Conservation (phyloP, 2,888 invertebrate species). For the Luperina testacea region DNA sequence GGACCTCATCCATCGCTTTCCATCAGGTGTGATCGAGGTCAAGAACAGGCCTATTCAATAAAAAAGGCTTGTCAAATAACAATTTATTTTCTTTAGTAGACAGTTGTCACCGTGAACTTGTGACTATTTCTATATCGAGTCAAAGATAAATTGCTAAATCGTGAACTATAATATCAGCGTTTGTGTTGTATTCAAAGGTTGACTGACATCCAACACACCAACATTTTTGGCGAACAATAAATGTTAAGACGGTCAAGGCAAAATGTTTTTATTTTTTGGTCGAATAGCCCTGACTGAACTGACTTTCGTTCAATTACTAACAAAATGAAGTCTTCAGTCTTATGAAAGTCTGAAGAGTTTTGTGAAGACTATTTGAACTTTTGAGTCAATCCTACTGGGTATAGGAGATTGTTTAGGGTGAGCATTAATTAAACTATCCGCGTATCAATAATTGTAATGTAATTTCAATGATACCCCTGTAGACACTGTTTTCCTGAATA, state of each 20-base stretch:
- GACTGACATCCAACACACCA: slow-evolving; percentile 15
- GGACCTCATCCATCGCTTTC: background rate
- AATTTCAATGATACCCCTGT: background rate
- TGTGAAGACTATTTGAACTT: background rate
- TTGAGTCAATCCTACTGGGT: too few relatives aligned
- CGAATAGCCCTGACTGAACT: background rate
- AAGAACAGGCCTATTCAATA: background rate
- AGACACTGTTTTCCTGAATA: background rate
- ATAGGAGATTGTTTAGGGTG: background rate
- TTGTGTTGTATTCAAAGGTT: slow-evolving; percentile 38
- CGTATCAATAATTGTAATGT: background rate
- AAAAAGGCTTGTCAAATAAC: background rate
- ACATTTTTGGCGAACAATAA: slow-evolving; percentile 38
- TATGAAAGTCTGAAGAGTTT: background rate
- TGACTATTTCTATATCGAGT: slow-evolving; percentile 7
- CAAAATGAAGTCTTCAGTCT: background rate
- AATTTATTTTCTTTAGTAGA: slow-evolving; percentile 1
- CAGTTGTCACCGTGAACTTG: background rate
- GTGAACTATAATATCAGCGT: background rate
- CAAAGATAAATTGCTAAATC: slow-evolving; percentile 16
- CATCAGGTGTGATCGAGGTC: background rate
- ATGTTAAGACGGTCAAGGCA: slow-evolving; percentile 42
- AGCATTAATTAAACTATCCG: background rate
- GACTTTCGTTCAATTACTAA: background rate
- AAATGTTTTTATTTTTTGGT: slow-evolving; percentile 10